Evolutionary conservation across 2,113 vertebrate genomes (phyloP).

Genomic region (Catharus bicknelli): DNA sequence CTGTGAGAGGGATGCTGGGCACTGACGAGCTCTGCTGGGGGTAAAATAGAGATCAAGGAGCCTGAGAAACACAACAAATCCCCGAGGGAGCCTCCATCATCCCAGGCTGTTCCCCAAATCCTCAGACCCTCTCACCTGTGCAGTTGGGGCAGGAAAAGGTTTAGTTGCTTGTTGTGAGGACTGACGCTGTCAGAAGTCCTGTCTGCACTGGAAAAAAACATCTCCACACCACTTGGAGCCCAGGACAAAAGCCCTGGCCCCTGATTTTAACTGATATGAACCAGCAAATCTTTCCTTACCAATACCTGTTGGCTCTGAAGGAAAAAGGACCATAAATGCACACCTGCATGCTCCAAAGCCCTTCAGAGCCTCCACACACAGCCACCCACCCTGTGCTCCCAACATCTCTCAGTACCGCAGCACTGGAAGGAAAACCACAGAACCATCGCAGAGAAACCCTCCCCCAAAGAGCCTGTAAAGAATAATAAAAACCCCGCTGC

Average conservation of each 20-base stretch:
- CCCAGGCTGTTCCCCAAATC: background rate
- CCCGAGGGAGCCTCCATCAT: background rate
- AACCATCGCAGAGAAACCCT: background rate
- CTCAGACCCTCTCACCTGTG: background rate
- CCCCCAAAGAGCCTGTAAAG: background rate
- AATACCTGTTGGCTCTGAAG: background rate
- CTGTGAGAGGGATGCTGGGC: background rate
- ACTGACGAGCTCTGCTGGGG: background rate
- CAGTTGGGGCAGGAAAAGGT: rapidly evolving
- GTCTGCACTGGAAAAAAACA: background rate
- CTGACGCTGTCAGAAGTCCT: rapidly evolving
- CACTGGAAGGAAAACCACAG: background rate
- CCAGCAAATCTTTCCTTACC: background rate
- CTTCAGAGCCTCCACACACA: background rate
- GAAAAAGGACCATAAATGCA: background rate
- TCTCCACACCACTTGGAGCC: rapidly evolving
- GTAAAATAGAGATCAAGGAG: background rate
- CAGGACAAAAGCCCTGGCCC: background rate
- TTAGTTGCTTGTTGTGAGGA: background rate
- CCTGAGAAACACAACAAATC: background rate
- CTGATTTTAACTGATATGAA: background rate
- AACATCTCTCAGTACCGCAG: rapidly evolving
- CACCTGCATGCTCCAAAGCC: background rate
- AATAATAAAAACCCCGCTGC: background rate
- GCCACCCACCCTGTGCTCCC: background rate